Base-by-base conservation (phyloP, 2,797 vertebrate genomes). In the Distichodus sexfasciatus region DNA sequence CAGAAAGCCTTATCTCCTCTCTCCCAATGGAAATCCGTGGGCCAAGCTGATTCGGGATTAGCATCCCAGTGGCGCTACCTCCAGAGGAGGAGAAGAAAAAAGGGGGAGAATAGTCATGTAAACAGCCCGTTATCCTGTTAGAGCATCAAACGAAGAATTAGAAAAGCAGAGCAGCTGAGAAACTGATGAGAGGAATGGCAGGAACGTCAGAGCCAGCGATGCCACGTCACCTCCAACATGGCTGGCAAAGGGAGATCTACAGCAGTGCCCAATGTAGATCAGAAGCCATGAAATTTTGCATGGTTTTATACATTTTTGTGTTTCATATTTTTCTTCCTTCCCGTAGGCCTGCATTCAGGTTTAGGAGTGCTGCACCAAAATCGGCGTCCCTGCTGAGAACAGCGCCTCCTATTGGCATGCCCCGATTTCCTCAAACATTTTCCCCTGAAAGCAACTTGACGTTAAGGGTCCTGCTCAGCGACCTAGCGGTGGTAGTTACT, bases 81-180 rank as follows among this genome's bases (percentile, higher is more conserved):
- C 44, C 66, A 62, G 51, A 19, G 10, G 41, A 15, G 38, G 29
- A 71, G 57, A 38, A 46, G 66, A 61, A 59, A 15, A 38, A 66
- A 36, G 4, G n/a, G 44, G 17, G 5, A 14, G 62, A 24, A 59
- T 43, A 31, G 21, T 43, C 57, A 67, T 68, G 57, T 67, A 43
- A 79, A 73, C 70, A 70, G 62, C 29, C 66, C 51, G 71, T 67
- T 74, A 51, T 68, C 66, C 58, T 46, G 12, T 38, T 70, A 71
- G 15, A 57, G 44, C 63, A 64, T 70, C 62, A 41, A 65, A 58
- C 26, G 23, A 59, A 26, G 61, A 57, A 54, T n/a, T n/a, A 26
- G 26, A 19, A 17, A 21, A 15, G 15, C 19, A 19, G 28, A 12
- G 31, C 12, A 11, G 8, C 5, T 19, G 26, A 12, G n/a, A 12